Evolutionary conservation across 2,888 invertebrate genomes (phyloP), one percentile per base, ranked within the genome.

Genomic region (Acholoe squamosa): DNA sequence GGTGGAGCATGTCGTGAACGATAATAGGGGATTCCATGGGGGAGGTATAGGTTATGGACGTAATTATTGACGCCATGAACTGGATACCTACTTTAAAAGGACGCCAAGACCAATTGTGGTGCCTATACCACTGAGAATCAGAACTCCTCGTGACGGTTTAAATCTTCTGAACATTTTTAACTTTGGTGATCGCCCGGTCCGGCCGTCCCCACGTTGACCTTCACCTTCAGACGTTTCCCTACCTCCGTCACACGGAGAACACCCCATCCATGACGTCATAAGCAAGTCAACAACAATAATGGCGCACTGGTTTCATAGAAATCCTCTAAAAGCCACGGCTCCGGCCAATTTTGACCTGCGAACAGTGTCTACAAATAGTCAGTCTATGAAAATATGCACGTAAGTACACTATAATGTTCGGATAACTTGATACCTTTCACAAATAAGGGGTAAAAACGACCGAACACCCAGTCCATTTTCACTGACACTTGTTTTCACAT

Each of bases 281-380:
- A 25, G 19, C 56, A 61, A 43, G 54, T 84, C 28, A 90, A 28
- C 90, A 90, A 90, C 90, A 90, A 97, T 97, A 90, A 97, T 97
- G 97, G 95, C 97, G 91, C 96, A 96, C 93, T 97, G 97, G 97
- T 97, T 97, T 95, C 97, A 97, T 94, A 96, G 97, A 92, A 97
- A 97, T 94, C 96, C 97, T 1, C 94, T 97, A 16, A 97, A 97
- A 94, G 97, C 97, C 0, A 97, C 97, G 16, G 96, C 96, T 22
- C 93, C 94, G 52, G 95, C 96, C 0, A 96, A 96, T 92, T 97
- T 96, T 94, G 96, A 96, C 89, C 93, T 97, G 91, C 96, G 96
- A 92, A 95, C 96, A 89, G 96, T 96, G 28, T 95, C 96, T n/a
- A 96, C 96, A 28, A 96, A 96, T 90, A 95, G 96, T 91, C 95